A percentile compares a stretch with the other conserved stretches of the same genome.
Evolutionary conservation across 2,113 vertebrate species (phyloP).

Genomic region (Eulemur rufifrons): DNA sequence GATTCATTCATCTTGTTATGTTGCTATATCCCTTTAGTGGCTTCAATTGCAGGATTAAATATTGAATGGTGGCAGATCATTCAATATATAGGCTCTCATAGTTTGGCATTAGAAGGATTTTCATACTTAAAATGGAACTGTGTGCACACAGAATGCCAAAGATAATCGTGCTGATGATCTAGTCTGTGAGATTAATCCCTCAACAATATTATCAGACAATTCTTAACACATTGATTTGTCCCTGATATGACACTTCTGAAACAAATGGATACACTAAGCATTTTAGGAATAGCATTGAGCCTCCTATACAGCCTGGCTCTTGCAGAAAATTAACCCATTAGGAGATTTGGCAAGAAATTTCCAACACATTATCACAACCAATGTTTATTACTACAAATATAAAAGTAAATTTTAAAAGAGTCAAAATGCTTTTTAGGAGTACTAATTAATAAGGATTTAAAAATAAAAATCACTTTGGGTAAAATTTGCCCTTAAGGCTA

Average conservation of each 20-base stretch:
- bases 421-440: not conserved
- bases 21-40: conserved; percentile 92
- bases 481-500: conserved; percentile 5
- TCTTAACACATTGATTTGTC: conserved; percentile 86
- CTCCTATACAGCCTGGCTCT: conserved; percentile 35
- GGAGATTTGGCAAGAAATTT: not conserved
- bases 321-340: conserved; percentile 79
- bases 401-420: not conserved
- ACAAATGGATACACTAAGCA: conserved; percentile 77
- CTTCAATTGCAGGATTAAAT: conserved; percentile 93
- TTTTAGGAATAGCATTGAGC: conserved; percentile 70
- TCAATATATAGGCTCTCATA: conserved; percentile 83
- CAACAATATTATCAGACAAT: conserved; percentile 87
- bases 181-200: conserved; percentile 87
- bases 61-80: conserved; percentile 89
- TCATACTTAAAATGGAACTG: conserved; percentile 82
- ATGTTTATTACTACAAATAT: not conserved
- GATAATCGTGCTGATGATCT: conserved; percentile 85
- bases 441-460: conserved; percentile 25
- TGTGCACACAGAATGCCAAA: conserved; percentile 84
- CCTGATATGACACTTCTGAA: conserved; percentile 85
- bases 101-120: conserved; percentile 84
- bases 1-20: conserved; percentile 95
- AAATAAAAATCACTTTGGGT: conserved; percentile 10
- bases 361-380: not conserved